phyloP scores from a whole-genome alignment of 2,113 vertebrate species.

The Furnarius figulus region DNA sequence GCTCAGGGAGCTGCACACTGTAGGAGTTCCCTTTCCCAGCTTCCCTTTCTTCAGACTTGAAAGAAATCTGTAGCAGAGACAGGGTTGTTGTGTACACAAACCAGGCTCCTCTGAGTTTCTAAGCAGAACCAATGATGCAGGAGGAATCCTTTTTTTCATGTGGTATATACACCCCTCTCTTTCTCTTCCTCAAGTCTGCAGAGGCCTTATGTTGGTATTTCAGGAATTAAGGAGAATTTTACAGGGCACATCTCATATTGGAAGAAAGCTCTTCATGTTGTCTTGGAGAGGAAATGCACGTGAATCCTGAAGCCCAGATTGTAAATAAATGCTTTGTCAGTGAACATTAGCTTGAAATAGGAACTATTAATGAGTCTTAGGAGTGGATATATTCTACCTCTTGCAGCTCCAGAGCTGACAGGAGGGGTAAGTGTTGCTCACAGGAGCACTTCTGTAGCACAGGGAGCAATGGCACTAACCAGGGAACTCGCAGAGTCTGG shows the following conservation, averaged over 20 bases:
- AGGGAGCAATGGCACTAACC: not conserved
- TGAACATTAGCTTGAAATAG: not conserved
- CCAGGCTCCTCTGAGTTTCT: not conserved
- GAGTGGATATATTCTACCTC: not conserved
- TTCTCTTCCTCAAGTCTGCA: not conserved
- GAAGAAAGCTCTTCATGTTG: not conserved
- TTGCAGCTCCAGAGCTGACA: not conserved
- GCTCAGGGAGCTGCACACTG: not conserved
- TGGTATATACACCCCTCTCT: not conserved
- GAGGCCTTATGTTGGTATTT: not conserved
- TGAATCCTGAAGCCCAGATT: not conserved
- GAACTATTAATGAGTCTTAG: not conserved
- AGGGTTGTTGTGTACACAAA: not conserved
- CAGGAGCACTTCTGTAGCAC: not conserved
- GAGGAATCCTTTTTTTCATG: not conserved
- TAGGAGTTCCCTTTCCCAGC: not conserved
- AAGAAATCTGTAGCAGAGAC: not conserved
- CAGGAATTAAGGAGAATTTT: not conserved
- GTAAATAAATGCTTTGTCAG: not conserved
- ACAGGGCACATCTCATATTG: not conserved
- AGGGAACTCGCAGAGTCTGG: not conserved
- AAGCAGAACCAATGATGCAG: not conserved
- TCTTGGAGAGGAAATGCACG: not conserved
- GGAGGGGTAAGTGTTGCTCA: not conserved
- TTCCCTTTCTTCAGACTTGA: not conserved